phyloP scores from a whole-genome alignment of 2,888 invertebrate genomes.

The Nephrotoma appendiculata region DNA sequence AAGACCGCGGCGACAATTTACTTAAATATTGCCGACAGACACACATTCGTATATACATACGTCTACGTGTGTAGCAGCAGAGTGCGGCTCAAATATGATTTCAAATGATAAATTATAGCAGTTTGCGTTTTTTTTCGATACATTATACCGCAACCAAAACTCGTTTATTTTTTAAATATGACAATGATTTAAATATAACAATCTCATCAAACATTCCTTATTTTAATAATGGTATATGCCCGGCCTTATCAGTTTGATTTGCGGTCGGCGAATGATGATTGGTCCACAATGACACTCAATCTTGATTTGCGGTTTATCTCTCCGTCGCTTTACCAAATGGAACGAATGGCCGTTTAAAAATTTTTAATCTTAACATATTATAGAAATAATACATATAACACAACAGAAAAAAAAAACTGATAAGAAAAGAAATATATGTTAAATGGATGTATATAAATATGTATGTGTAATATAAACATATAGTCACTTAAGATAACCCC shows the following conservation, averaged over 20 bases:
- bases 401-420: background rate
- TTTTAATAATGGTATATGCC: background rate
- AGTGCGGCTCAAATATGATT: background rate
- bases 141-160: background rate
- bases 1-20: background rate
- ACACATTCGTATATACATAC: background rate
- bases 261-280: background rate
- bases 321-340: background rate
- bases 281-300: background rate
- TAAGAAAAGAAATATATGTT: background rate
- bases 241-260: background rate
- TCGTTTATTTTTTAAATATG: background rate
- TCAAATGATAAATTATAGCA: background rate
- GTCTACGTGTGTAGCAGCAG: background rate
- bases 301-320: background rate
- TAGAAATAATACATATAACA: background rate
- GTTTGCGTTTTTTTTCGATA: background rate
- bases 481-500: background rate
- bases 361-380: background rate
- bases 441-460: background rate
- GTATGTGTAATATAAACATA: background rate
- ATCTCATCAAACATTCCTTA: background rate
- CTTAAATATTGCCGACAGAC: background rate
- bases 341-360: background rate
- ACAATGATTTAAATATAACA: background rate